Conservation (phyloP, 2,888 invertebrate genomes). For the Hyles lineata region DNA sequence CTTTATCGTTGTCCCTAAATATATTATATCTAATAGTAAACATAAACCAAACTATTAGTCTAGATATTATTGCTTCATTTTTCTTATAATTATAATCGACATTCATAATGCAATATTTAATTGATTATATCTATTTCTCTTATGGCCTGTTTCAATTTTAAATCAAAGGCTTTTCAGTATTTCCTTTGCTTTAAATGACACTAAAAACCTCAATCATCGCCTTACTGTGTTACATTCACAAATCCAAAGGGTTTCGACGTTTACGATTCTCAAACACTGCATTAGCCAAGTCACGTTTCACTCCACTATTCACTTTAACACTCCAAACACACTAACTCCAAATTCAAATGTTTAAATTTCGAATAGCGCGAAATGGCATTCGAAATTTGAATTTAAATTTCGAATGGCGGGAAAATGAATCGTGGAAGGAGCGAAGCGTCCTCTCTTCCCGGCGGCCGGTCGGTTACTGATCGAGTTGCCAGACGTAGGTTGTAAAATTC, state of each 20-base stretch:
- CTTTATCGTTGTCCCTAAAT: no score
- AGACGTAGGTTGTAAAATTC: slow-evolving; percentile 9
- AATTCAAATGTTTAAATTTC: not conserved
- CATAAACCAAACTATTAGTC: no score
- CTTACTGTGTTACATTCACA: not conserved
- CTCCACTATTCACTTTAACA: not conserved
- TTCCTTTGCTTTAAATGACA: no score
- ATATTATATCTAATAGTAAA: no score
- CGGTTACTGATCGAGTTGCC: slow-evolving; percentile 44
- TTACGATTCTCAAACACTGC: not conserved
- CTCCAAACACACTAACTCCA: not conserved
- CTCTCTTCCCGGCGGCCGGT: slow-evolving; percentile 42
- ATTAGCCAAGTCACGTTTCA: slow-evolving; percentile 12
- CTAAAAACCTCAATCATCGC: not conserved
- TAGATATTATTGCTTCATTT: no score
- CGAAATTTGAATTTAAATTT: not conserved
- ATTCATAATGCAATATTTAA: no score
- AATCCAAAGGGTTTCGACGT: slow-evolving; percentile 20
- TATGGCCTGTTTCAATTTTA: no score
- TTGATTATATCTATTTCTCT: no score
- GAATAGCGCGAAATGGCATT: not conserved
- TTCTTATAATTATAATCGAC: no score
- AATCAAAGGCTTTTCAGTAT: no score
- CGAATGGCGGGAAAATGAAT: not conserved
- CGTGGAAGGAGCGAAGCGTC: slow-evolving; percentile 40